Base-by-base conservation (phyloP, 1,140 invertebrate genomes). In the Bombus terrestris region DNA sequence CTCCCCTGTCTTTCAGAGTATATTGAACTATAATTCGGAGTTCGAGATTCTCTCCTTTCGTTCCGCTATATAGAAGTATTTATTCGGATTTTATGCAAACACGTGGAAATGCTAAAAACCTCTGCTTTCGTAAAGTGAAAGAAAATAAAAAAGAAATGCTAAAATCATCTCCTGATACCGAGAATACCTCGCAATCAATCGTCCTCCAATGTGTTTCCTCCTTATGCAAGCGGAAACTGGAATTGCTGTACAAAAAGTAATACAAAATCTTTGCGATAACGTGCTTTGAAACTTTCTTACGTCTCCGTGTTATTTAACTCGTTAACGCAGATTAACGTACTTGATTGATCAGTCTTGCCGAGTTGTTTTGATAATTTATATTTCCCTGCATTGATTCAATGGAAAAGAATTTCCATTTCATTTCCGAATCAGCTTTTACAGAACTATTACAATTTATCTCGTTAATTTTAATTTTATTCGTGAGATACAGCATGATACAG, bases 361-460 rank as follows among this genome's bases (percentile, higher is more conserved):
- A n/a, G 47, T 43, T 71, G 41, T 66, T 64, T 35, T 25, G 13
- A 41, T 69, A 39, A 41, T 28, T 39, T n/a, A 28, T 53, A 41
- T 77, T 53, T 69, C 25, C 12, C 10, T 15, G 59, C 43, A 57
- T 35, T 64, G 22, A 35, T 77, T n/a, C 28, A 28, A 41, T 71
- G 8, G 28, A 72, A 28, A 15, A 59, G 25, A 81, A 84, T 78
- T 71, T 78, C 59, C 39, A 64, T 82, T 69, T 62, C 53, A 77
- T 73, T 89, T 89, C 80, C 71, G 88, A 90, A 86, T 88, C 83
- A 82, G 88, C 80, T 74, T 74, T 81, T 68, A n/a, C n/a, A 18
- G 12, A 64, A 25, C 9, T 74, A n/a, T 35, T 66, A 35, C 41
- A 32, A 66, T 32, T 74, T 68, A 28, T 81, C 57, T 32, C 9